Percentiles rank a stretch among this genome's conserved stretches.
Conservation (phyloP, 2,797 vertebrate species). For the Chlorospingus semifuscus region DNA sequence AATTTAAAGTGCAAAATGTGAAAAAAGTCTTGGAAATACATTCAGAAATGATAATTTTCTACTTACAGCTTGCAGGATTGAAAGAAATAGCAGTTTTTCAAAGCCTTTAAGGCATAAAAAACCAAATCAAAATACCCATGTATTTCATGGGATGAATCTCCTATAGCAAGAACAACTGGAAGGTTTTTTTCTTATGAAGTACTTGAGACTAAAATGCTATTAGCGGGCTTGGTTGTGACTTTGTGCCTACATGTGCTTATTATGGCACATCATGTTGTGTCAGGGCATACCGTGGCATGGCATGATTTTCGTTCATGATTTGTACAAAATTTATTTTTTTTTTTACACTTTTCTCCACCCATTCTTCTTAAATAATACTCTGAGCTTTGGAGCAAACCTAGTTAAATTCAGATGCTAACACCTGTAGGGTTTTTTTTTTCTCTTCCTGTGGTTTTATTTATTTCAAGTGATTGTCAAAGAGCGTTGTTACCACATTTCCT, state of each 20-base stretch:
- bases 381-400: neutral
- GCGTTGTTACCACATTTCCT: neutral
- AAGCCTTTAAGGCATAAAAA: neutral
- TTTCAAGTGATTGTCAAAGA: neutral
- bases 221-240: neutral
- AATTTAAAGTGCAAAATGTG: neutral
- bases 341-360: accelerated
- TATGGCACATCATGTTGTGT: too few relatives aligned
- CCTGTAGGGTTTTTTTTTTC: neutral
- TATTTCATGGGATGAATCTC: neutral
- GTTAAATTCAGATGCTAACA: neutral
- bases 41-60: neutral
- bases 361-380: neutral
- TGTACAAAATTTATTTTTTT: neutral
- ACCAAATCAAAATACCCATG: accelerated
- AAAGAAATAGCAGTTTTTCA: neutral
- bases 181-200: neutral
- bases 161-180: neutral
- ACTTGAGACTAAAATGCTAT: neutral
- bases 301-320: neutral
- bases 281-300: accelerated
- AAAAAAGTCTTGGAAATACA: neutral
- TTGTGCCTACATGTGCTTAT: neutral
- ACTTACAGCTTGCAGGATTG: neutral
- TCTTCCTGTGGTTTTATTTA: conserved; percentile 39